Conservation (phyloP, 2,797 vertebrate species). For the Florisuga fusca region DNA sequence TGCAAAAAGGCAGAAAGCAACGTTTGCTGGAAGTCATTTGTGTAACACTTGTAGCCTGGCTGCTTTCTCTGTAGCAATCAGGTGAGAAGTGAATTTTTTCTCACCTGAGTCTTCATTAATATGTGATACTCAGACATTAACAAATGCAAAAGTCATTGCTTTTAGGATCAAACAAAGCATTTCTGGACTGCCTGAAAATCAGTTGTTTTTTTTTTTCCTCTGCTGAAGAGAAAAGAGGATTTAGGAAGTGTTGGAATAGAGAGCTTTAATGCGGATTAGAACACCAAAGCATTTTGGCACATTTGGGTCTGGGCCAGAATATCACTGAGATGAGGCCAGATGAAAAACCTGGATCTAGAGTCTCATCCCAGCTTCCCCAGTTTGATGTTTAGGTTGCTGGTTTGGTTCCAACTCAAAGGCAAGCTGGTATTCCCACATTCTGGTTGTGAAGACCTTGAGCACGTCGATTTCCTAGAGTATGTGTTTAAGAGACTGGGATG, state of each 20-base stretch:
- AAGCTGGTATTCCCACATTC: neutral
- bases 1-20: neutral
- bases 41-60: neutral
- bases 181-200: neutral
- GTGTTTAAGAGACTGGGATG: neutral
- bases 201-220: neutral
- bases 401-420: neutral
- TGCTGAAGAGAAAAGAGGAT: conserved; percentile 22
- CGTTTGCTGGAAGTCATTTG: neutral
- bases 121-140: neutral
- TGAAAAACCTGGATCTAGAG: neutral
- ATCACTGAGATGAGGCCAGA: neutral
- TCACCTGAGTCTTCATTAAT: neutral
- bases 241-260: neutral
- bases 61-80: fast-evolving
- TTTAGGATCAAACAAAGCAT: neutral
- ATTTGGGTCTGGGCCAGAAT: neutral
- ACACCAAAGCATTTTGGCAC: neutral
- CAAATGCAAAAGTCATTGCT: neutral
- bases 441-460: neutral
- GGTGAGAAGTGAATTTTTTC: neutral
- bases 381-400: neutral
- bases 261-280: neutral
- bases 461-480: neutral
- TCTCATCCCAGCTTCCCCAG: neutral